A percentile compares a stretch with the other conserved stretches of the same genome.
These are phyloP conservation scores for Heliconius ismenius DNA, from an alignment of 2,888 invertebrate species.

Conservation along the genomic window DNA sequence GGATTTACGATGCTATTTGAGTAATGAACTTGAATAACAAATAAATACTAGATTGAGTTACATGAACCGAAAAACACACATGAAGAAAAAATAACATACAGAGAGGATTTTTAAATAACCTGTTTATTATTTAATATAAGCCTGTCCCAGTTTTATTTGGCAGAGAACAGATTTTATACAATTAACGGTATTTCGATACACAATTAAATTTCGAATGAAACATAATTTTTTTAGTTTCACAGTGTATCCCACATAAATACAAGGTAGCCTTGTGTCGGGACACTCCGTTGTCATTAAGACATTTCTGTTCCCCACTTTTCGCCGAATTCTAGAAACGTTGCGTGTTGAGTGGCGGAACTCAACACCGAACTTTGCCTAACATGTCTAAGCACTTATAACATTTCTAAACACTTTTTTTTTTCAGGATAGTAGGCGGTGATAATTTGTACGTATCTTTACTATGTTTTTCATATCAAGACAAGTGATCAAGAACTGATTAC, in stretches of 20 bases:
- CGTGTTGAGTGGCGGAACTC: no score
- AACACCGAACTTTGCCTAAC: background rate
- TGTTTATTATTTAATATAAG: slow-evolving; percentile 4
- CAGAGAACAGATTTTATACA: background rate
- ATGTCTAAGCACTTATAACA: no score
- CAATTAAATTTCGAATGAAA: background rate
- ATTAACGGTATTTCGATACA: slow-evolving; percentile 3
- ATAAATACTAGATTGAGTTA: background rate
- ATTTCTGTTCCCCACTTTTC: no score
- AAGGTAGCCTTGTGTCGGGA: no score
- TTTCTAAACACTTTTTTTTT: background rate
- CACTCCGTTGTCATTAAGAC: no score
- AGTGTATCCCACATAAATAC: no score
- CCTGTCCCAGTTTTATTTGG: background rate
- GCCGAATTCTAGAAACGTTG: no score
- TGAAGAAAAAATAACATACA: background rate
- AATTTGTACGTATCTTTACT: background rate
- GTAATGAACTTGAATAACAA: background rate
- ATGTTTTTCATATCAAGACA: background rate
- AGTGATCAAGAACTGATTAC: background rate
- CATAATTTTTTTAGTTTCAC: no score
- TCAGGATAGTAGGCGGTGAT: no score
- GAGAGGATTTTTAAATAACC: background rate
- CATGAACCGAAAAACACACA: background rate
- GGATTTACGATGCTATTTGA: background rate